Evolutionary conservation across 2,797 vertebrate species (phyloP).

Genomic region (Xenopus petersii): DNA sequence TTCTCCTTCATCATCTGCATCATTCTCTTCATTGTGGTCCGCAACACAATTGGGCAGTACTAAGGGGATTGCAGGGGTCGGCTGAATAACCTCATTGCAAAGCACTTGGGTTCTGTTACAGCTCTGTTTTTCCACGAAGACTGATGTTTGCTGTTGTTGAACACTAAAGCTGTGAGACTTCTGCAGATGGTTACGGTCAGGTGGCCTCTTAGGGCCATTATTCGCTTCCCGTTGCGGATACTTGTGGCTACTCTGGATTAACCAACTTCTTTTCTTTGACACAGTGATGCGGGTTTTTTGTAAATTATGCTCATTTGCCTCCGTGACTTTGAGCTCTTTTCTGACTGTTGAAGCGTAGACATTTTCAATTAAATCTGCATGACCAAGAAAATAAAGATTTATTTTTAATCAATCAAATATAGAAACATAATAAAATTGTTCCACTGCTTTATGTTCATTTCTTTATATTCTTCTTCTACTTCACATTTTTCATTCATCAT

Average conservation of each 20-base stretch:
- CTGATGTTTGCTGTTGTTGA: conserved; percentile 54
- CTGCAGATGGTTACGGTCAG: conserved; percentile 55
- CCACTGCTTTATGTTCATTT: too few relatives aligned
- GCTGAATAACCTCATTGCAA: background rate
- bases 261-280: conserved; percentile 96
- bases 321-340: conserved; percentile 64
- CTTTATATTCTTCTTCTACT: too few relatives aligned
- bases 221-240: conserved; percentile 62
- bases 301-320: conserved; percentile 54
- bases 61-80: conserved; percentile 8
- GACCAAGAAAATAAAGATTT: background rate
- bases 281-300: conserved; percentile 86
- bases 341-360: conserved; percentile 70
- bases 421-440: too few relatives aligned
- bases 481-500: too few relatives aligned
- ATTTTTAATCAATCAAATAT: too few relatives aligned
- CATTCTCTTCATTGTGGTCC: conserved; percentile 76
- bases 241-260: conserved; percentile 83
- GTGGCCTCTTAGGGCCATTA: conserved; percentile 58
- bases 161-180: conserved; percentile 56
- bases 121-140: conserved; percentile 40
- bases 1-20: conserved; percentile 92
- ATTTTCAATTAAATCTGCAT: conserved; percentile 83
- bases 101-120: fast-evolving
- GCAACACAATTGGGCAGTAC: conserved; percentile 44